Base-by-base conservation (phyloP, 2,888 invertebrate genomes). In the Amphimallon solstitiale region DNA sequence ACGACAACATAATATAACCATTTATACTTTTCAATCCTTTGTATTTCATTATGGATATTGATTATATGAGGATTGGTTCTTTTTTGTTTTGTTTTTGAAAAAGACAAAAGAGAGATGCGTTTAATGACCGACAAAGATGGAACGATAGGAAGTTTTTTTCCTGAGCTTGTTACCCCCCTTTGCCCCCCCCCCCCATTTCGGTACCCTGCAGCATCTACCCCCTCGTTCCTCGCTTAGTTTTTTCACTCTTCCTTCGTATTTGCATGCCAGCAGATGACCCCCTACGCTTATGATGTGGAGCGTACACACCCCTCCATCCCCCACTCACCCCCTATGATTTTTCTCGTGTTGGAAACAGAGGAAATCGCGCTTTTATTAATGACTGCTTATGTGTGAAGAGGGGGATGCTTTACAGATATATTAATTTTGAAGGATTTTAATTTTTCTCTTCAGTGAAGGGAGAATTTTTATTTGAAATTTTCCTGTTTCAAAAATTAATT, bases 11-110 rank as follows among this genome's bases (percentile, higher is more conserved):
- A 63, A 63, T 63, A 63, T 52, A 52, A 63, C 63, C 63, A 63
- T 63, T 63, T 63, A 63, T 63, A 63, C 63, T 63, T 63, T 63
- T 63, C 63, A 63, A 63, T 54, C 63, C 52, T 63, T 63, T 63
- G 63, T 63, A 63, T 63, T n/a, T 63, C 63, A 63, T 63, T 63
- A 63, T 63, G 52, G 52, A 63, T 63, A 63, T 63, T 54, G 63
- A 63, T 63, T 63, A 52, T 52, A 63, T 38, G 40, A 21, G 54
- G 54, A 54, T 54, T 54, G 54, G 54, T 54, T 54, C n/a, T n/a
- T n/a, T n/a, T n/a, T n/a, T n/a, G n/a, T n/a, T n/a, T n/a, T n/a
- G n/a, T 54, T 54, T 40, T 21, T 29, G 29, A 29, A 54, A 54
- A 54, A 54, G 29, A 29, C 29, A 19, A 38, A 35, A 38, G 52